These are phyloP conservation scores for Gymnoscelis rufifasciata DNA, from an alignment of 2,888 invertebrate species.

Conservation along the genomic window DNA sequence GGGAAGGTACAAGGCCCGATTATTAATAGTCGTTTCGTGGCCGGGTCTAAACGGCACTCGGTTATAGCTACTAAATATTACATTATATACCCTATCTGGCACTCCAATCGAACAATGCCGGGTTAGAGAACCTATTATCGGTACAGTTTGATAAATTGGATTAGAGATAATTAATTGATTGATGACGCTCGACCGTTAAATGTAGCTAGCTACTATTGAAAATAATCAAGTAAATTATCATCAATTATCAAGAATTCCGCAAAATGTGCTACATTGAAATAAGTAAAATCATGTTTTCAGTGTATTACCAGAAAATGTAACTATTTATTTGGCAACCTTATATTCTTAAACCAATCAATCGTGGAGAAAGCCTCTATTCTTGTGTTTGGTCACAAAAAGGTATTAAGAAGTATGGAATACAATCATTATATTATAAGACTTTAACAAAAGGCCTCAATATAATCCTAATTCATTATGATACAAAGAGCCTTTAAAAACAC, in stretches of 20 bases:
- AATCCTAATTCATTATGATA: too few relatives aligned
- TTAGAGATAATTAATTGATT: conserved; percentile 20
- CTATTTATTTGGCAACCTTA: too few relatives aligned
- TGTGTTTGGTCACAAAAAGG: too few relatives aligned
- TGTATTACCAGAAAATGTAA: too few relatives aligned
- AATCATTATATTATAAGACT: too few relatives aligned
- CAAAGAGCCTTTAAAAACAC: too few relatives aligned
- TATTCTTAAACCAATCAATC: background rate
- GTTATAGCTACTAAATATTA: conserved; percentile 47
- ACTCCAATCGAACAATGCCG: conserved; percentile 23
- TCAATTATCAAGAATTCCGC: too few relatives aligned
- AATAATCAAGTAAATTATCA: background rate
- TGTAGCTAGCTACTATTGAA: conserved; percentile 1
- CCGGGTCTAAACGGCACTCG: conserved; percentile 41
- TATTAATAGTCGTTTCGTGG: conserved; percentile 63
- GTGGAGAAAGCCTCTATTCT: too few relatives aligned
- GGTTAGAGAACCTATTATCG: conserved; percentile 20
- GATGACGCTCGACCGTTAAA: conserved; percentile 7
- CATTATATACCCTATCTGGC: conserved; percentile 42
- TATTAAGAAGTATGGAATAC: background rate
- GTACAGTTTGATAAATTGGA: conserved; percentile 21
- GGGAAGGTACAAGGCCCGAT: conserved; percentile 47
- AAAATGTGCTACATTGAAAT: too few relatives aligned
- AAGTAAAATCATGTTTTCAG: too few relatives aligned
- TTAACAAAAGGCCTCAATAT: too few relatives aligned